Evolutionary conservation across 35 echinoderm and acorn worm species (phyloP).

Genomic region (Ophiothrix spiculata): DNA sequence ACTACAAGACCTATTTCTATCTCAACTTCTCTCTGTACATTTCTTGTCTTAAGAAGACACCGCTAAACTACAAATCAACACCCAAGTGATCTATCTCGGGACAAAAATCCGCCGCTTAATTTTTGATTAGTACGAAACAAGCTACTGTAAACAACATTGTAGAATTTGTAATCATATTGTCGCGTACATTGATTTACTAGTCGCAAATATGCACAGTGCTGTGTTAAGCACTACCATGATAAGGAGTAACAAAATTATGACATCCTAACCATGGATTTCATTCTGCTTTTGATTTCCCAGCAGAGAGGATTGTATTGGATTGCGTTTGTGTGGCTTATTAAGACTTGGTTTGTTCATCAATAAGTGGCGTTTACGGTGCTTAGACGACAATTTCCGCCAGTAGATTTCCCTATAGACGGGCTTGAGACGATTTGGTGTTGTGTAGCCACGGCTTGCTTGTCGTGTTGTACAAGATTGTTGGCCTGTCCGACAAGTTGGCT

Average conservation of each 20-base stretch:
- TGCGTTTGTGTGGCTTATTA: constrained; percentile 6
- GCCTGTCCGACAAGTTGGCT: background rate
- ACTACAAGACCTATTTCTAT: background rate
- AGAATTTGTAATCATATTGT: background rate
- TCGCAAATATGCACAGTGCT: background rate
- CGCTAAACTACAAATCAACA: constrained; percentile 4
- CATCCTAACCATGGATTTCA: background rate
- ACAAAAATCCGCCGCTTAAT: background rate
- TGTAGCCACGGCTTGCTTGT: background rate
- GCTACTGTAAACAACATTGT: background rate
- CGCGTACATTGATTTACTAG: background rate
- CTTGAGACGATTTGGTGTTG: background rate
- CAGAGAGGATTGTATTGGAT: background rate
- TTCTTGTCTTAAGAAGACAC: background rate
- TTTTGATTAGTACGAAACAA: background rate
- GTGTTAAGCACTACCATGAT: background rate
- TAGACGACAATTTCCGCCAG: constrained; percentile 3
- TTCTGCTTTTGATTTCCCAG: background rate
- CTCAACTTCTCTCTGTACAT: background rate
- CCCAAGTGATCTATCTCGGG: background rate
- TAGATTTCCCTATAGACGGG: background rate
- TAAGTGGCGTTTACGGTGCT: background rate
- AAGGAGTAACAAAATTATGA: background rate
- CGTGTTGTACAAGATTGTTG: background rate
- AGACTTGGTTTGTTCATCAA: background rate